Base-by-base conservation (phyloP, 2,113 vertebrate genomes). In the Psophia crepitans region DNA sequence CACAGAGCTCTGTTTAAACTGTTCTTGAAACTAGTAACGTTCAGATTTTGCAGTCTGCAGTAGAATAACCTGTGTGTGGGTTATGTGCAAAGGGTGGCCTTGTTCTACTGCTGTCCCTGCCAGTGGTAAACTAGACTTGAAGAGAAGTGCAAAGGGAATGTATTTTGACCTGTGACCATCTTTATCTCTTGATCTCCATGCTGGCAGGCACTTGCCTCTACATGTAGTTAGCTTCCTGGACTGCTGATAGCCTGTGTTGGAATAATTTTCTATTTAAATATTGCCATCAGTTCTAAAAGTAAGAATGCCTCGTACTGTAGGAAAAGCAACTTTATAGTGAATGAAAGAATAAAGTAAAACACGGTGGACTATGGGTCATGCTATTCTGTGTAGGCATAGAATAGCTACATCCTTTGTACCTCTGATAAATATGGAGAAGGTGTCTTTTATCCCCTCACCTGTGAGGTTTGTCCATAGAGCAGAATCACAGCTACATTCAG, bases 1-100 rank as follows among this genome's bases (percentile, higher is more conserved):
- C 44, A 84, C 60, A 84, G 22, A 93, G 61, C 46, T 71, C 78
- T 90, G 26, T 70, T 87, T 89, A 91, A 92, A 76, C 68, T 58
- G 66, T 70, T 73, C 79, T 60, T 57, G 48, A 68, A 51, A 74
- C 20, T 1, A 81, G 13, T 12, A 68, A 46, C 30, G 53, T 46
- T 91, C 76, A 69, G 49, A 43, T 85, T 91, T 84, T 68, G 43
- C 13, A 41, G 30, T 26, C 63, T 74, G 77, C 37, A 88, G 83
- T 39, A 60, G 65, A 83, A 63, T 33, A 85, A 63, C 32, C 35
- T 91, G 60, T 32, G 54, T 44, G 15, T 24, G 58, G 21, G 28
- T 63, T 24, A 57, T 16, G 12, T 82, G 63, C 35, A 86, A 53
- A 87, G 54, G 8, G 14, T 43, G 44, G 44, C 35, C 44, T 18